Base-by-base conservation (phyloP, 2,113 vertebrate species). In the Aramus guarauna region DNA sequence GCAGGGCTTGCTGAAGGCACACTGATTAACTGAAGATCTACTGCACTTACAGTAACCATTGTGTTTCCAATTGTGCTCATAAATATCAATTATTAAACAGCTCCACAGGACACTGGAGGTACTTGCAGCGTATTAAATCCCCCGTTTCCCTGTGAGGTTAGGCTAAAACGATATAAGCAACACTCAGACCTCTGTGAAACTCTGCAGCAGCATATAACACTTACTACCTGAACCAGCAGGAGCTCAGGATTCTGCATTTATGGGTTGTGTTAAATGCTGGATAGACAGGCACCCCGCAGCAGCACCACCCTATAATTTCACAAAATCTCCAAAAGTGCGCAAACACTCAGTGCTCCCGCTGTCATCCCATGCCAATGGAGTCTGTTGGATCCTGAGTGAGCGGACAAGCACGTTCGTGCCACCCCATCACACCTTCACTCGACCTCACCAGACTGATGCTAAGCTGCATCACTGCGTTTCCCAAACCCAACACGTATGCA, bases 391-490 rank as follows among this genome's bases (percentile, higher is more conserved):
- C 45, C 10, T 36, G 17, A 56, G 21, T 11, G 17, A 56, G 41
- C 0, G 0, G 60, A 62, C 11, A 32, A 67, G 36, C 21, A 7
- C 1, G 8, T n/a, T 13, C 23, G 22, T 4, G 22, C 24, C 39
- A 48, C 32, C 12, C 16, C 34, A 30, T 3, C 6, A 2, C 4
- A 1, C 19, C 11, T 14, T 15, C 52, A 3, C 26, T 16, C 3
- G 1, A 2, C 37, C 48, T 63, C 29, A 16, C 43, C 55, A 52
- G 56, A 12, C 3, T 14, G 19, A 85, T 10, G 14, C 13, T 36
- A 34, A 48, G 26, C n/a, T 1, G 0, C 24, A 15, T 11, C 21
- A 60, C 30, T 0, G 0, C 4, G 0, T 3, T 39, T 50, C 64
- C 71, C 75, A 72, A 55, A 29, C 9, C 30, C 32, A 55, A 20